phyloP scores from a whole-genome alignment of 30 jellyfish, hydroid and myxozoan genomes.

The Calvadosia cruxmelitensis region DNA sequence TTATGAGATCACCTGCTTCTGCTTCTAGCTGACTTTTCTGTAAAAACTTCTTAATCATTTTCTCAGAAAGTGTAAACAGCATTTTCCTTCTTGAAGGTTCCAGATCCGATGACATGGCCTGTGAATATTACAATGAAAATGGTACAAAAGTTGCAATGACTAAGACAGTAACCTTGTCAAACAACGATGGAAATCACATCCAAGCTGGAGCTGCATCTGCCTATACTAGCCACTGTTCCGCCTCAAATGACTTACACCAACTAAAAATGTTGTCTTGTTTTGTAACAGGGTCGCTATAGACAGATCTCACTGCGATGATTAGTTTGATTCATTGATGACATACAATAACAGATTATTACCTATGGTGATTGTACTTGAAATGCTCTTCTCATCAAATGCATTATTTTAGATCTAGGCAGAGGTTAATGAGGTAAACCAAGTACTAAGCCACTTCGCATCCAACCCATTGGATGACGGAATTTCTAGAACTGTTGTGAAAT shows the following conservation, averaged over 20 bases:
- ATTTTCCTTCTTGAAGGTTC: constrained; percentile 41
- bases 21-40: constrained; percentile 64
- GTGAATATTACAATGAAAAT: not conserved
- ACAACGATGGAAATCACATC: not conserved
- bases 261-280: not conserved
- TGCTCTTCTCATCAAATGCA: too few relatives aligned
- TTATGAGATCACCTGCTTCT: constrained; percentile 87
- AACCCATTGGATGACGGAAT: too few relatives aligned
- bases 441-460: too few relatives aligned
- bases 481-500: too few relatives aligned
- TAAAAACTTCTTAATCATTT: constrained; percentile 62
- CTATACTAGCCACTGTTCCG: not conserved
- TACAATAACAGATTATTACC: too few relatives aligned
- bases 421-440: too few relatives aligned
- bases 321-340: too few relatives aligned
- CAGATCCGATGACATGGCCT: constrained; percentile 63
- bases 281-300: too few relatives aligned
- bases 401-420: too few relatives aligned
- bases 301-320: too few relatives aligned
- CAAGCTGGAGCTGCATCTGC: not conserved
- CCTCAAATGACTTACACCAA: not conserved
- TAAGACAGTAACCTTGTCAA: not conserved
- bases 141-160: not conserved
- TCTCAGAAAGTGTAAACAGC: constrained; percentile 71
- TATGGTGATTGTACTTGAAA: too few relatives aligned